Evolutionary conservation across 2,797 vertebrate species (phyloP), one percentile per base, ranked within the genome.

Genomic region (Pipistrellus pipistrellus): DNA sequence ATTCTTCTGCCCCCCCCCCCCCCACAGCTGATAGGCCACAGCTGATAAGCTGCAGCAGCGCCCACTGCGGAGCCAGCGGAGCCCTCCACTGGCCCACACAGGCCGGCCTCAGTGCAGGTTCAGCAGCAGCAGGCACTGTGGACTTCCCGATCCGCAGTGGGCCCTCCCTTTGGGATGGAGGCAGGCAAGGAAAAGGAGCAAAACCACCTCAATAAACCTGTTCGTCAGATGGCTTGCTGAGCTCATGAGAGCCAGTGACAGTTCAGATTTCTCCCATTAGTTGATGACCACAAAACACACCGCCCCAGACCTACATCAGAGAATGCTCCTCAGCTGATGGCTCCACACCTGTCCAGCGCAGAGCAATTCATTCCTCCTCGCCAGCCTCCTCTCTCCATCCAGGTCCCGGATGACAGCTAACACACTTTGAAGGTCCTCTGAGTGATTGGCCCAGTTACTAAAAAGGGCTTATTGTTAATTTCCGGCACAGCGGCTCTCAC

Each of bases 161-260:
- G 96, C 97, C 97, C 97, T 96, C 97, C 97, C 96, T 96, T 97
- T 93, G 80, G 77, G 85, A 91, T 88, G 87, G 96, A 97, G 93
- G 94, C 92, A 94, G 81, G 85, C 71, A 94, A 96, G 84, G 78
- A 73, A 89, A 87, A 90, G 41, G 4, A 78, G 83, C 59, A 77
- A 68, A 96, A 94, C 73, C 17, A 23, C 32, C 76, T 71, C 59
- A 14, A 14, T 2, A 83, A 85, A 90, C 82, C 41, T 87, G 53
- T 59, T 93, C 77, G 81, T 91, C 73, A 81, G 75, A 93, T 80
- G 71, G 77, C 57, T 62, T 90, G 87, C 85, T 12, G 75, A 72
- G 83, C 84, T 94, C 64, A 57, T 0, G 6, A 55, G 38, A 87
- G 59, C 62, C 68, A 59, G 30, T 11, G 76, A 84, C 77, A 27